Evolutionary conservation across 2,113 vertebrate species (phyloP), one percentile per base, ranked within the genome.

Genomic region (Rhabdornis inornatus): DNA sequence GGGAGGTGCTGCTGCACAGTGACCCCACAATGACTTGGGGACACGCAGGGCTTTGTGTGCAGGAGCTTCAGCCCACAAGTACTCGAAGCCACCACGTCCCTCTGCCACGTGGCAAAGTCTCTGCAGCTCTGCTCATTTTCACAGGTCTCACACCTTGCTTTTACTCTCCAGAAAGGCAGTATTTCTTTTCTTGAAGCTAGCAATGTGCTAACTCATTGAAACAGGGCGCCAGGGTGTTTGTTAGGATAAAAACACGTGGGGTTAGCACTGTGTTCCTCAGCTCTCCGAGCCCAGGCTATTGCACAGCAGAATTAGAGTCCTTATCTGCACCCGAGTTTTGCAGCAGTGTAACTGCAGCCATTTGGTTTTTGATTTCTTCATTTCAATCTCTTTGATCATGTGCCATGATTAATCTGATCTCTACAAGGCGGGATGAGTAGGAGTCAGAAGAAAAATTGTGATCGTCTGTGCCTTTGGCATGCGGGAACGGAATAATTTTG

Each of bases 81-180:
- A 21, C 76, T 70, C 10, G 0, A 4, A 78, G 53, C 19, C 6
- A 4, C 49, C 37, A 2, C 0, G 0, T 2, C 3, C 2, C 0
- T 71, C 82, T 35, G 65, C 49, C 14, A 1, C 9, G 3, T 7
- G 11, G 47, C 11, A 5, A 53, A 70, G 45, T 52, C 31, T 85
- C 78, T 70, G 50, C 13, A 4, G 31, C 30, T 90, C 70, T 85
- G 49, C 70, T 85, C 66, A 3, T 72, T 63, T 90, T 93, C 82
- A n/a, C 2, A 0, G 85, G 71, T 93, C 89, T 95, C 8, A 0
- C 82, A 13, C 74, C 52, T 93, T 44, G 30, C n/a, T 83, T 72
- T 72, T 47, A 35, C 75, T 77, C 50, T 87, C 40, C 50, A 5
- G 6, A 63, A 72, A 83, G 64, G 64, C 2, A 2, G 24, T 11